Evolutionary conservation across 2,888 invertebrate genomes (phyloP), one percentile per base, ranked within the genome.

Genomic region (Nasonia oneida): DNA sequence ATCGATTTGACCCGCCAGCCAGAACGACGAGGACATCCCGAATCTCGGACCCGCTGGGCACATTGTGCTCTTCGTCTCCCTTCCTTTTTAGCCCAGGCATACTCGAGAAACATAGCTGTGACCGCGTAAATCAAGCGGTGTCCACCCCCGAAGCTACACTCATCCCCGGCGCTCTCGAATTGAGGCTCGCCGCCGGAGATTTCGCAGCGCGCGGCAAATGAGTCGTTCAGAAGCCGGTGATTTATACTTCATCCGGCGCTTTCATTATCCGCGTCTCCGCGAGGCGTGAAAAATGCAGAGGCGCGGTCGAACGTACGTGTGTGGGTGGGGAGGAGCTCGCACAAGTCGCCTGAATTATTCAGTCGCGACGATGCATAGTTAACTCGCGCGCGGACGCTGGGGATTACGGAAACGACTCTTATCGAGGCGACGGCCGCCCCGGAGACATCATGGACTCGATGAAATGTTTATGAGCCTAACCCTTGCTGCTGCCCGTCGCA

Each of bases 341-440:
- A 33, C 53, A 50, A 78, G 39, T 37, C 75, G 78, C 85, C 88
- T 89, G 86, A 89, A 89, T 88, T 88, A 89, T 89, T 88, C 88
- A 88, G 82, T 81, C 83, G 81, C 64, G 37, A 73, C 81, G 87
- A 88, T 89, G 87, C 88, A 89, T 88, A 89, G 86, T 89, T 89
- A 88, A 89, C 86, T 86, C 83, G 77, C 83, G 77, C 83, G 61
- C 81, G 81, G 84, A 87, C 85, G 85, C 77, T 70, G 76, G 78
- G 86, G 85, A 88, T 88, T 88, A 87, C 18, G 70, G 79, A 70
- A 82, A 71, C 76, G 77, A 87, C 84, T 88, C 87, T 89, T 87
- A 89, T 88, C 88, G 86, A 86, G 84, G 80, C 71, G 12, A 75
- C 50, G 37, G 37, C 37, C 37, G 37, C n/a, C 57, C 57, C 57